Evolutionary conservation across 2,113 vertebrate species (phyloP).

Genomic region (Pedionomus torquatus): DNA sequence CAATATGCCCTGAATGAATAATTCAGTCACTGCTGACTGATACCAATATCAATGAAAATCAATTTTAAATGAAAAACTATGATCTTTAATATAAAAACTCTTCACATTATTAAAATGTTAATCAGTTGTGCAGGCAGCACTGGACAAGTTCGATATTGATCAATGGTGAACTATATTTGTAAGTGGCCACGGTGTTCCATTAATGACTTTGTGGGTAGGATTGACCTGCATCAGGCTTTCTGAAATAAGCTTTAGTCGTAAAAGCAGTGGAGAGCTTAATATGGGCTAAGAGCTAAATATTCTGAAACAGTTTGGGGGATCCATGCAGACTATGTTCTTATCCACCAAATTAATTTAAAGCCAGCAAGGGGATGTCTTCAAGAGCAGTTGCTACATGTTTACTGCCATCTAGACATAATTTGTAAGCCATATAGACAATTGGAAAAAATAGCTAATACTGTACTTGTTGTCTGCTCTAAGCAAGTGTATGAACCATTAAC

Average conservation of each 20-base stretch:
- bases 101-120: no score
- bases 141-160: constrained; percentile 93
- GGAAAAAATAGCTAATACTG: neutral
- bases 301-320: neutral
- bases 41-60: no score
- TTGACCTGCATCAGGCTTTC: neutral
- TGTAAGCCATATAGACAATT: neutral
- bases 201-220: no score
- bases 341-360: neutral
- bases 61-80: no score
- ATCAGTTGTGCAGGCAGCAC: constrained; percentile 88
- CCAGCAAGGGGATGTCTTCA: rapidly evolving
- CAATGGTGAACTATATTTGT: neutral
- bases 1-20: no score
- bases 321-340: neutral
- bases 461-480: neutral
- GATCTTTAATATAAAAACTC: no score
- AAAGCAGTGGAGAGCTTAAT: neutral
- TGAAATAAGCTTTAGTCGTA: neutral
- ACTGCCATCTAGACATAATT: neutral
- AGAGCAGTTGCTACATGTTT: neutral
- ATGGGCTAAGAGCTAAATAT: neutral
- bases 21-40: no score
- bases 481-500: neutral
- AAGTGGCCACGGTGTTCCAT: neutral